Evolutionary conservation across 2,113 vertebrate genomes (phyloP), one percentile per base, ranked within the genome.

Genomic region (Rhegmatorhina hoffmannsi): DNA sequence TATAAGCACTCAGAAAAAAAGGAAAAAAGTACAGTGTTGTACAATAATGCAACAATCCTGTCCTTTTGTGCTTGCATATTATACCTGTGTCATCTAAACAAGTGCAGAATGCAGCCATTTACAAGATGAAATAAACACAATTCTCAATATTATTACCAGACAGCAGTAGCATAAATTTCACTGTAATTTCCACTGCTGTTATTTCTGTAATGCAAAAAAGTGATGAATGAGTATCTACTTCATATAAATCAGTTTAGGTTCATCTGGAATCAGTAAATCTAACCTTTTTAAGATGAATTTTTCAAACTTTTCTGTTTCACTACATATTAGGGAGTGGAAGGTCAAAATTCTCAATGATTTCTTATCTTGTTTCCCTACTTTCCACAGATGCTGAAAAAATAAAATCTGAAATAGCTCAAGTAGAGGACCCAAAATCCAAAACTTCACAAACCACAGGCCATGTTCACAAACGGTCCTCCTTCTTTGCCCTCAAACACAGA

Each of bases 81-180:
- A 49, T 49, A 92, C 80, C 63, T 74, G 25, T 70, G 68, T 63
- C 86, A 74, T 31, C 76, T 75, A 95, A 89, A 64, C 36, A 85
- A 87, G 47, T 46, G 34, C 63, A 77, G 87, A 91, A 90, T 50
- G n/a, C 36, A 94, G 73, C 46, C 66, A 55, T 84, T 94, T 94
- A 84, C 53, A 72, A 75, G 83, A 90, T 26, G 25, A 92, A 93
- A 92, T 72, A 90, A 93, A 87, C 34, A 33, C 78, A 83, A 83
- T 81, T 94, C 66, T 89, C 69, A 74, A 31, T 84, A 77, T 92
- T 81, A 82, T 38, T 94, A 50, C 63, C 53, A 88, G 68, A 55
- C 20, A 86, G 21, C 56, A 82, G 60, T 31, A 68, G 62, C 87
- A 94, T 90, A 94, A 91, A 93, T 91, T 93, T 76, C 64, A 59